Evolutionary conservation across 2,888 invertebrate genomes (phyloP), one percentile per base, ranked within the genome.

Genomic region (Trissolcus japonicus): DNA sequence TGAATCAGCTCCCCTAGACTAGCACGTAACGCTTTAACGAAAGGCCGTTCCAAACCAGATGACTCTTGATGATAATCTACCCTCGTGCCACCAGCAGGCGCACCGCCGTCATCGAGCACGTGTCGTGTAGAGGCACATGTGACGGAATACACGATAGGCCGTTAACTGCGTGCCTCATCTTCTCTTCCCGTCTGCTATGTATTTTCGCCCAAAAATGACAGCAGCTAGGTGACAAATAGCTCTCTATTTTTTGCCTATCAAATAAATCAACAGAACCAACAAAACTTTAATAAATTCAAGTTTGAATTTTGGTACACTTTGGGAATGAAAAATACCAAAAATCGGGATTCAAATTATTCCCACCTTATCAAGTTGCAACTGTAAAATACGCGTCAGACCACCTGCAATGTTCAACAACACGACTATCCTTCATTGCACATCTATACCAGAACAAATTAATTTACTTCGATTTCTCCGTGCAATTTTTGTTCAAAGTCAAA

Each of bases 1-100:
- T 86, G 87, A 87, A 86, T 87, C 87, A 87, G 81, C 83, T 80
- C 80, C 83, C 63, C 68, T 56, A 56, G 65, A 71, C 71, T 74
- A 51, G 69, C 65, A 63, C 80, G 82, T 82, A 83, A 84, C 82
- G 82, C 83, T 79, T 76, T 79, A 77, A 77, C 74, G 79, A 77
- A 73, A 65, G 68, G 60, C 76, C 79, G 67, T 74, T 69, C 63
- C 62, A 54, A 73, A 73, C 73, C 88, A 88, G 88, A 88, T 88
- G 88, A 88, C 88, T 88, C 87, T 82, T 81, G 88, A 89, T 89
- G 82, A 79, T 80, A 87, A 89, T 88, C 88, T 89, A 87, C 85
- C 88, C 87, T 84, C 83, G 83, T 82, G 83, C 87, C 87, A 86
- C 86, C 87, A 85, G 83, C 86, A 85, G 86, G 85, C 88, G 84